Evolutionary conservation across 2,113 vertebrate species (phyloP).

Genomic region (Physeter macrocephalus): DNA sequence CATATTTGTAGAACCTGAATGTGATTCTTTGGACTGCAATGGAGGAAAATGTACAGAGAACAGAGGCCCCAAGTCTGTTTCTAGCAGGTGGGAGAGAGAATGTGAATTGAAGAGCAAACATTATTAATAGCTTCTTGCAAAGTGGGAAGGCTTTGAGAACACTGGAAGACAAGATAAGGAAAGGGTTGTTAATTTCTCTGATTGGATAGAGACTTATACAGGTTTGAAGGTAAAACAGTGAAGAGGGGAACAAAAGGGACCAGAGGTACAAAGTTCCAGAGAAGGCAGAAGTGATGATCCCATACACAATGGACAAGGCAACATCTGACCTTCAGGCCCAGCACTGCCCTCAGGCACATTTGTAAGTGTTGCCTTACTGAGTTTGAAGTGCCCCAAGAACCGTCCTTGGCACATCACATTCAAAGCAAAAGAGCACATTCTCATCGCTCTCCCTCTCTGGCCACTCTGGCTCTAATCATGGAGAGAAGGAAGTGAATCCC

Average conservation of each 20-base stretch:
- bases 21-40: background rate
- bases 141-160: background rate
- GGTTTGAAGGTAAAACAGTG: background rate
- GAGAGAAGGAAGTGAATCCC: background rate
- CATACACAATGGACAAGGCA: background rate
- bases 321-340: background rate
- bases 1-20: background rate
- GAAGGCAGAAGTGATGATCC: background rate
- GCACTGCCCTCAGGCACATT: too few relatives aligned
- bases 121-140: background rate
- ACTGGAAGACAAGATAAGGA: background rate
- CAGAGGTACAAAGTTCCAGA: background rate
- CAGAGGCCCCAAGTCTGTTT: background rate
- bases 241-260: background rate
- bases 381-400: background rate
- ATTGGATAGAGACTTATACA: background rate
- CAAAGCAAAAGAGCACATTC: background rate
- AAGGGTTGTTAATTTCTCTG: background rate
- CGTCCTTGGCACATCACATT: too few relatives aligned
- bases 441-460: too few relatives aligned
- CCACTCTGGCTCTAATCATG: too few relatives aligned
- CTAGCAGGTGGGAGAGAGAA: rapidly evolving
- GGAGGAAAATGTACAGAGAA: background rate
- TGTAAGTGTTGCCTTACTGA: background rate
- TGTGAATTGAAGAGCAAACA: background rate